Base-by-base conservation (phyloP, 2,888 invertebrate species). In the Sceliomorpha sp. region DNA sequence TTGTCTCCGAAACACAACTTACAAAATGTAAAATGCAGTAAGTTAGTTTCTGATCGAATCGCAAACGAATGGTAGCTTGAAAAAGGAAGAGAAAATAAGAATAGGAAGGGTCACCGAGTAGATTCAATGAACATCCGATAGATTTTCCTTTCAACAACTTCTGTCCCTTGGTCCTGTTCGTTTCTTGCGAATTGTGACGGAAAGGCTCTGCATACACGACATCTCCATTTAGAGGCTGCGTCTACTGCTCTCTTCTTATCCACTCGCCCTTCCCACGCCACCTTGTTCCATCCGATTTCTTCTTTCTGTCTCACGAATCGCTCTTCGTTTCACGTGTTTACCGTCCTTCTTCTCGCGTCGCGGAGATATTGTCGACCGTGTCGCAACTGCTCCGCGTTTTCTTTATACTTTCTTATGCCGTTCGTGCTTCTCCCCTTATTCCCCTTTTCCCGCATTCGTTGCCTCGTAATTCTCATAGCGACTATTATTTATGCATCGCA, bases 111-210 rank as follows among this genome's bases (percentile, higher is more conserved):
- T n/a, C n/a, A n/a, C n/a, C n/a, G n/a, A n/a, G n/a, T n/a, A n/a
- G 26, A 62, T 39, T 34, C 72, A 62, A 70, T 48, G 64, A 50
- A 68, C 75, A 79, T 72, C 72, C 72, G 78, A 82, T 82, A 79
- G 80, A 82, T 81, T 82, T 81, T 79, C 70, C 78, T 81, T 81
- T 81, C 77, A 79, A 76, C 75, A 81, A 85, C 79, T 85, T 83
- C 80, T 81, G 80, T 82, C 81, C 80, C 76, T 79, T 75, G 79
- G 79, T 70, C 68, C 72, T 74, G 72, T 53, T n/a, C 71, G 53
- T 64, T 59, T 50, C 76, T 78, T 81, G 73, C 77, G 76, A 74
- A 68, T 55, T 68, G 60, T 80, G 80, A 83, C 79, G 80, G 78
- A 74, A 75, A 70, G 74, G 69, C 77, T 77, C 75, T 77, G 75